Evolutionary conservation across 2,113 vertebrate species (phyloP).

Genomic region (Sceloporus undulatus): DNA sequence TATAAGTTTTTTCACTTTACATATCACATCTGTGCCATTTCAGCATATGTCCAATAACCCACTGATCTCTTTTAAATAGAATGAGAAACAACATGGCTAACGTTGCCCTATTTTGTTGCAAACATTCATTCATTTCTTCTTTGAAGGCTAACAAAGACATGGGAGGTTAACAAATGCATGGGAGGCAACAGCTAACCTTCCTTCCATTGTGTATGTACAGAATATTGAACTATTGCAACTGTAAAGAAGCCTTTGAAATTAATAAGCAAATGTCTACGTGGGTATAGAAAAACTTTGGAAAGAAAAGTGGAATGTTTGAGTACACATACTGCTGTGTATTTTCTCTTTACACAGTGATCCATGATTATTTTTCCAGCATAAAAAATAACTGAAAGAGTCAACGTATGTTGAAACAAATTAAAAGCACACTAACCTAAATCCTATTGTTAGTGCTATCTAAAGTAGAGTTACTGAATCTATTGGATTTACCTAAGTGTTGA

Average conservation of each 20-base stretch:
- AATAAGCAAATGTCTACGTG: background rate
- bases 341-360: background rate
- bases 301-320: slow-evolving; percentile 68
- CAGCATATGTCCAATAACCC: background rate
- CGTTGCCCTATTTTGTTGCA: background rate
- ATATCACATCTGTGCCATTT: background rate
- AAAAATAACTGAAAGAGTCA: background rate
- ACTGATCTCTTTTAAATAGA: background rate
- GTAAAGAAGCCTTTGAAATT: background rate
- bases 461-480: too few relatives aligned
- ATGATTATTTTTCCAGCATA: slow-evolving; percentile 5
- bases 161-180: background rate
- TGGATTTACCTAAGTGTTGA: too few relatives aligned
- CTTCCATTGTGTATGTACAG: background rate
- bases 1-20: background rate
- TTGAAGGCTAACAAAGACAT: background rate
- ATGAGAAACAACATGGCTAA: background rate
- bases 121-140: background rate
- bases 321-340: slow-evolving; percentile 1
- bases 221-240: background rate
- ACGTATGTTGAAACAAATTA: background rate
- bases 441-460: background rate
- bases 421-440: background rate
- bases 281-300: background rate
- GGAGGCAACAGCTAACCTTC: background rate